A percentile compares a stretch with the other conserved stretches of the same genome.
Evolutionary conservation across 2,113 vertebrate species (phyloP).

Genomic region (Zosterops borbonicus): DNA sequence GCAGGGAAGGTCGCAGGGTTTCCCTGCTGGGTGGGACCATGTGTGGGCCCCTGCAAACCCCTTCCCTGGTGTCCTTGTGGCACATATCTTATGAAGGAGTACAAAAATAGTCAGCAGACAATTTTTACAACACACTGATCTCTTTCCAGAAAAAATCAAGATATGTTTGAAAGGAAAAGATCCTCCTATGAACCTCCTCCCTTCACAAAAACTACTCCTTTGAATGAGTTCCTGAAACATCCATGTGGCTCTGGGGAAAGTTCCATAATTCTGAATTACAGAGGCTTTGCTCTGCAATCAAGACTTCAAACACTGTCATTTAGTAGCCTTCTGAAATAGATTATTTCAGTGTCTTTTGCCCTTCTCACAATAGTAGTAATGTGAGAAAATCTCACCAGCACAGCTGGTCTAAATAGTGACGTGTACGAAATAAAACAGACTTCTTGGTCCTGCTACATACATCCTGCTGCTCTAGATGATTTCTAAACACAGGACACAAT

Average conservation of each 20-base stretch:
- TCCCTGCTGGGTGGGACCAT: neutral
- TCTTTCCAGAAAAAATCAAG: neutral
- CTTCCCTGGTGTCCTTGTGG: neutral
- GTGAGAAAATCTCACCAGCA: neutral
- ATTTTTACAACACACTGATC: neutral
- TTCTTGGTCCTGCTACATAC: neutral
- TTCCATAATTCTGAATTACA: neutral
- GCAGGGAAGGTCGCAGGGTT: neutral
- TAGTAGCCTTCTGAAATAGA: neutral
- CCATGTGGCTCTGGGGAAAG: neutral
- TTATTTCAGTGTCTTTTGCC: neutral
- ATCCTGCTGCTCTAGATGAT: constrained; percentile 26
- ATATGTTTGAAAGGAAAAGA: neutral
- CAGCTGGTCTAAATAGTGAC: neutral
- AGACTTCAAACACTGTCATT: neutral
- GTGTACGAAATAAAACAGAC: neutral
- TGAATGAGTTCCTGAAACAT: neutral
- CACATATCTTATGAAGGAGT: rapidly evolving
- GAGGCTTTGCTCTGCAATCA: neutral
- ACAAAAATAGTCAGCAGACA: neutral
- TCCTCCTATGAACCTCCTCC: neutral
- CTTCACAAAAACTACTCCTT: neutral
- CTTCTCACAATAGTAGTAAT: constrained; percentile 2
- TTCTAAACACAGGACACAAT: constrained; percentile 10
- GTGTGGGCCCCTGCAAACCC: neutral